phyloP scores from a whole-genome alignment of 2,888 invertebrate genomes.

The Dugesia japonica region DNA sequence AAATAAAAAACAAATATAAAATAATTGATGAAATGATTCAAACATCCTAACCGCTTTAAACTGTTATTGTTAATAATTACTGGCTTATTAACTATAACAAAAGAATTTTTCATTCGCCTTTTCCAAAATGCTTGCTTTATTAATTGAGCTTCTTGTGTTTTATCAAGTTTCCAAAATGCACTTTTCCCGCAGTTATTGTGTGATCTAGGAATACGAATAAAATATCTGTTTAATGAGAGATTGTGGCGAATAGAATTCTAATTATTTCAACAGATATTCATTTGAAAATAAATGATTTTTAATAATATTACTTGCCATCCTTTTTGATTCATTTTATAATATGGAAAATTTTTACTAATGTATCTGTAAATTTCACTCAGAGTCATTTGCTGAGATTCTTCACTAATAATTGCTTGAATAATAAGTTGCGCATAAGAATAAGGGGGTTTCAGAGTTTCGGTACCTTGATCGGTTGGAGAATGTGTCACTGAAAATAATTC shows the following conservation, averaged over 20 bases:
- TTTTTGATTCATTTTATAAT: slow-evolving; percentile 89
- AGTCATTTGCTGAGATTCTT: slow-evolving; percentile 81
- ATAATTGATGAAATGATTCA: too few relatives aligned
- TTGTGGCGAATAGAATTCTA: slow-evolving; percentile 58
- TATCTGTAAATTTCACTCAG: slow-evolving; percentile 92
- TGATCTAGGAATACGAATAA: slow-evolving; percentile 72
- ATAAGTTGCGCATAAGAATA: slow-evolving; percentile 95
- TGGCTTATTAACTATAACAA: background rate
- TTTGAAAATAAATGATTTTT: too few relatives aligned
- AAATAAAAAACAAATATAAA: too few relatives aligned
- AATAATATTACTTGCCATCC: slow-evolving; percentile 66
- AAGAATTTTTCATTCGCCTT: slow-evolving; percentile 52
- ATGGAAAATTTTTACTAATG: slow-evolving; percentile 93
- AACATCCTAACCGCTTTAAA: too few relatives aligned
- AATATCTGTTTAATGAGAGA: slow-evolving; percentile 56
- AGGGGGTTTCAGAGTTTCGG: slow-evolving; percentile 55
- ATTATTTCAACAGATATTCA: too few relatives aligned
- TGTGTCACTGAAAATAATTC: background rate
- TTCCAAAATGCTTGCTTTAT: slow-evolving; percentile 87
- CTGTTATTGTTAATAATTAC: background rate
- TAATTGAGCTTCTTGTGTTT: slow-evolving; percentile 78
- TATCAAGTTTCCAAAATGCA: slow-evolving; percentile 94
- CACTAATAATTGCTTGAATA: slow-evolving; percentile 85
- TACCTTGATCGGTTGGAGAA: slow-evolving; percentile 28
- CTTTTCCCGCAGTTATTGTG: slow-evolving; percentile 97